phyloP scores from a whole-genome alignment of 2,888 invertebrate genomes.

The Bibio marci region DNA sequence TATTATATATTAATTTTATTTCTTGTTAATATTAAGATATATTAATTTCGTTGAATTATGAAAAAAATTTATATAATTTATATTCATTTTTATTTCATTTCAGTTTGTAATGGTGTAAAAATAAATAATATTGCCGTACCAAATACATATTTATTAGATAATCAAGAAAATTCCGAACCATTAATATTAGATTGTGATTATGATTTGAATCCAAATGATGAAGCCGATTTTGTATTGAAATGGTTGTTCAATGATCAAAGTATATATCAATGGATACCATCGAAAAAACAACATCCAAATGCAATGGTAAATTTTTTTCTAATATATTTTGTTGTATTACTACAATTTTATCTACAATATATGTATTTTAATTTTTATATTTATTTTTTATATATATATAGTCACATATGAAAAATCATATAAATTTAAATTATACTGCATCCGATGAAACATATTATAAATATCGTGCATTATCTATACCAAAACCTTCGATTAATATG shows the following conservation, averaged over 20 bases:
- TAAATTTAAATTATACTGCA: slow-evolving; percentile 46
- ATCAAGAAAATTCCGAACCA: slow-evolving; percentile 33
- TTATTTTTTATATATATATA: slow-evolving; percentile 5
- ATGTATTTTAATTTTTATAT: background rate
- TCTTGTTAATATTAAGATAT: too few relatives aligned
- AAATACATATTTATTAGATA: slow-evolving; percentile 4
- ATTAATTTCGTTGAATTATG: too few relatives aligned
- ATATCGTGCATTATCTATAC: slow-evolving; percentile 51
- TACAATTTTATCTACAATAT: too few relatives aligned
- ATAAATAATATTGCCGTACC: slow-evolving; percentile 7
- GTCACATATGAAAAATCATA: slow-evolving; percentile 30
- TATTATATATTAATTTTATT: too few relatives aligned
- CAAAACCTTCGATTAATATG: slow-evolving; percentile 47
- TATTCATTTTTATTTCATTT: too few relatives aligned
- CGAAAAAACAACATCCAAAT: slow-evolving; percentile 34
- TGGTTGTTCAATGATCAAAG: slow-evolving; percentile 55
- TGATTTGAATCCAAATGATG: slow-evolving; percentile 39
- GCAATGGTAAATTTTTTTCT: slow-evolving; percentile 40
- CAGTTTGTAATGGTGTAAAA: slow-evolving; percentile 4
- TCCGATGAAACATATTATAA: slow-evolving; percentile 49
- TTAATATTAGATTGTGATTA: slow-evolving; percentile 58
- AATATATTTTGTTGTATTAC: too few relatives aligned
- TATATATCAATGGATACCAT: slow-evolving; percentile 70
- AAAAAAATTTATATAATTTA: too few relatives aligned
- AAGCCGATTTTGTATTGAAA: slow-evolving; percentile 53